phyloP scores from a whole-genome alignment of 2,888 invertebrate species.

The Dryomyza anilis region DNA sequence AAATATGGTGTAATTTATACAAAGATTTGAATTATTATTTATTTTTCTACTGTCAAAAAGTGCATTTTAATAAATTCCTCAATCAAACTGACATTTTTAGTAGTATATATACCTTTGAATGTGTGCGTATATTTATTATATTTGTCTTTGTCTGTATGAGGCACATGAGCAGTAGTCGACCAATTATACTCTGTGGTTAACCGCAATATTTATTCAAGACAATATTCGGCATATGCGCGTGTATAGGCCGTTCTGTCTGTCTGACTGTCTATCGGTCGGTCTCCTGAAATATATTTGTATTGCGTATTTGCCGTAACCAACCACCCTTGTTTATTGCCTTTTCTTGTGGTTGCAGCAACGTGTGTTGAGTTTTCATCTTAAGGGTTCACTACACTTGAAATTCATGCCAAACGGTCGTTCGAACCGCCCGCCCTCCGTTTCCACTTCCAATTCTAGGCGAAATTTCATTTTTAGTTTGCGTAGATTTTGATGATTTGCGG shows the following conservation, averaged over 20 bases:
- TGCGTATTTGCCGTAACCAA: conserved; percentile 10
- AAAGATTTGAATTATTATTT: too few species aligned
- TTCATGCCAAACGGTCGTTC: not conserved
- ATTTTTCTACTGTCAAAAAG: not conserved
- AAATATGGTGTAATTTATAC: not conserved
- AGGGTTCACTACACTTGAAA: conserved; percentile 15
- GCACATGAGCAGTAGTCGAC: conserved; percentile 47
- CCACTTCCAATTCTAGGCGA: not conserved
- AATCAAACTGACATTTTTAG: not conserved
- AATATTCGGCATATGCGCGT: conserved; percentile 46
- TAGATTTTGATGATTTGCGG: conserved; percentile 41
- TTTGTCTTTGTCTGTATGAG: conserved; percentile 11
- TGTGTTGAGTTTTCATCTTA: conserved; percentile 6
- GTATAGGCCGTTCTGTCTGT: conserved; percentile 11
- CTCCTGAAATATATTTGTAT: conserved; percentile 1
- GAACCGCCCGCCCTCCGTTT: not conserved
- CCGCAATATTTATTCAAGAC: conserved; percentile 60
- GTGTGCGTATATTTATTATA: not conserved
- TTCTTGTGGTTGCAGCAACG: not conserved
- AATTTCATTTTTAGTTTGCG: not conserved
- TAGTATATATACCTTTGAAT: not conserved
- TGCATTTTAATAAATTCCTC: not conserved
- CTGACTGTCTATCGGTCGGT: not conserved
- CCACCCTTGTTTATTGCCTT: conserved; percentile 24
- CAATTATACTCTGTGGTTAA: conserved; percentile 63